These are phyloP conservation scores for Mesoligia furuncula DNA, from an alignment of 2,888 invertebrate species.

Conservation along the genomic window DNA sequence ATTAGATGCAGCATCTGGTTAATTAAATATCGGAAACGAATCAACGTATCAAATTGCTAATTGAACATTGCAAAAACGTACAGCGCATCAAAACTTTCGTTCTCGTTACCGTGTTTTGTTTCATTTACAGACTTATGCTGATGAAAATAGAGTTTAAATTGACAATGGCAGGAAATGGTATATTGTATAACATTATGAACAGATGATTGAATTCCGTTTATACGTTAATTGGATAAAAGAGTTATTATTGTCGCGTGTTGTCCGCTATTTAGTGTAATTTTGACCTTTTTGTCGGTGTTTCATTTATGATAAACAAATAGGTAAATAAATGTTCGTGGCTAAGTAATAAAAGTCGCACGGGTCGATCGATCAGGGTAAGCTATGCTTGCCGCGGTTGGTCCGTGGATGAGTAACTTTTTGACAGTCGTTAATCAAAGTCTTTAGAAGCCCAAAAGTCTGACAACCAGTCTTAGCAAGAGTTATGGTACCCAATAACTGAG, in stretches of 20 bases:
- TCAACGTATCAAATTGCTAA: constrained; percentile 77
- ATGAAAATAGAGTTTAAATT: constrained; percentile 47
- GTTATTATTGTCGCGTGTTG: constrained; percentile 66
- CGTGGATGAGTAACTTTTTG: background rate
- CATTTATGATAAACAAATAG: constrained; percentile 5
- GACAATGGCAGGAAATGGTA: constrained; percentile 9
- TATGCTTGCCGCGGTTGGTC: background rate
- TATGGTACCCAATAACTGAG: background rate
- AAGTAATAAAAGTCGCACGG: background rate
- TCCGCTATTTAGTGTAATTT: constrained; percentile 56
- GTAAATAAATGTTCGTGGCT: background rate
- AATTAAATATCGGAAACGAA: constrained; percentile 69
- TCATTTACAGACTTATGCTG: constrained; percentile 9
- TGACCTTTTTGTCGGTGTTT: constrained; percentile 36
- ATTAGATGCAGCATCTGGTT: constrained; percentile 53
- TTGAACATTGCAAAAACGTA: constrained; percentile 73
- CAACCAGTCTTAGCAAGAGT: background rate
- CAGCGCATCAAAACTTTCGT: constrained; percentile 80
- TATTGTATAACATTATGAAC: constrained; percentile 61
- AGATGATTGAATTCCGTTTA: constrained; percentile 68
- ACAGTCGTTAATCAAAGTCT: background rate
- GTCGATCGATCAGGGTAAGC: background rate
- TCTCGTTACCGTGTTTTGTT: constrained; percentile 68
- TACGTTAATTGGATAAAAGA: constrained; percentile 77
- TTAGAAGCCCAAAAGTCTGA: background rate